phyloP scores from a whole-genome alignment of 2,888 invertebrate species.

The Volucella bombylans region DNA sequence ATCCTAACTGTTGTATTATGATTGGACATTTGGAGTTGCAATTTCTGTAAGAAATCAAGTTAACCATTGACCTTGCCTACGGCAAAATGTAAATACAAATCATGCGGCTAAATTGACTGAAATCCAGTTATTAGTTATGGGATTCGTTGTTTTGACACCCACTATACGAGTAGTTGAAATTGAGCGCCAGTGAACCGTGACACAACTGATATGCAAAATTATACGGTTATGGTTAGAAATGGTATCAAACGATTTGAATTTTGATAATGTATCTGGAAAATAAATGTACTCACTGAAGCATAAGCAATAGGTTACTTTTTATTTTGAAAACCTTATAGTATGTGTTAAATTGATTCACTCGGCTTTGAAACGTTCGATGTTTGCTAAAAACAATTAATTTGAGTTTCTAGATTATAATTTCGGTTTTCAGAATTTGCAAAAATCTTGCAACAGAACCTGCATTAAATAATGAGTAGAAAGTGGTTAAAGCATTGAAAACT shows the following conservation, averaged over 20 bases:
- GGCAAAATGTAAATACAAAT: constrained; percentile 49
- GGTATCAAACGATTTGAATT: constrained; percentile 26
- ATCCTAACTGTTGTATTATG: constrained; percentile 49
- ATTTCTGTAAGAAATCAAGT: constrained; percentile 62
- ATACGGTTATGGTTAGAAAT: constrained; percentile 7
- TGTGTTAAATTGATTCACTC: too few species aligned
- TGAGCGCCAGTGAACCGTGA: constrained; percentile 62
- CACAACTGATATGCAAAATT: constrained; percentile 31
- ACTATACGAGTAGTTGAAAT: constrained; percentile 33
- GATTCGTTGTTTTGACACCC: constrained; percentile 70
- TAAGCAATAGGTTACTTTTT: neutral
- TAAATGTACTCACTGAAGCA: constrained; percentile 22
- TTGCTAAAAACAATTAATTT: neutral
- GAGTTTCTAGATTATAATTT: too few species aligned
- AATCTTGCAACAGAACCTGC: too few species aligned
- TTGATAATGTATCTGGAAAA: constrained; percentile 33
- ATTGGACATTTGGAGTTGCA: constrained; percentile 40
- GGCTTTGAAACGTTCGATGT: neutral
- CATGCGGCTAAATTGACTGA: constrained; percentile 35
- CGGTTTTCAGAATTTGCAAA: too few species aligned
- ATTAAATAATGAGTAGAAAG: too few species aligned
- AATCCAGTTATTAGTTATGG: constrained; percentile 62
- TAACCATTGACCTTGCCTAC: constrained; percentile 68
- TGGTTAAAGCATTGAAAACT: too few species aligned
- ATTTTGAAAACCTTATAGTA: neutral